Evolutionary conservation across 2,888 invertebrate genomes (phyloP), one percentile per base, ranked within the genome.

Genomic region (Erebia epiphron): DNA sequence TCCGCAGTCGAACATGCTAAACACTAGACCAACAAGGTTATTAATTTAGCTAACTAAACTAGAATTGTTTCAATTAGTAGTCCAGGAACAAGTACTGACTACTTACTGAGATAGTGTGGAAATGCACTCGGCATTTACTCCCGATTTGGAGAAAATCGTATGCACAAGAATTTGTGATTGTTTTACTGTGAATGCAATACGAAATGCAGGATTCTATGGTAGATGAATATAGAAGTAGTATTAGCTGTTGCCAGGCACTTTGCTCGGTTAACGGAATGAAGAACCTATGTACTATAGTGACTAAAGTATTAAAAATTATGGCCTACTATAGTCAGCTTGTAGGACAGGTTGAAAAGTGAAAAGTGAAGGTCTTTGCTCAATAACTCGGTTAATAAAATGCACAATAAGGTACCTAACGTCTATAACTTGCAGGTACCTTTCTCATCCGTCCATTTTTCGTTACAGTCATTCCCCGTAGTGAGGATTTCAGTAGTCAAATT

Each of bases 131-230:
- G 35, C 61, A 68, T 67, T 74, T 61, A 43, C 54, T 61, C 68
- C 69, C 65, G 49, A 67, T 69, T 67, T 61, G 72, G 72, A 67
- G 67, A 63, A 70, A 74, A 67, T 60, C 67, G 71, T 68, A 72
- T 72, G 73, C 71, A 52, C 56, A 66, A 67, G 69, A 64, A 72
- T 70, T 64, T 64, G 65, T 35, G 68, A 60, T 65, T 46, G 61
- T 62, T 68, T 60, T 63, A 66, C 52, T 57, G 65, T 54, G 73
- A 71, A 68, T 71, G 64, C 60, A 68, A 68, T 68, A 60, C 60
- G 18, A 41, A n/a, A 35, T 52, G 54, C 41, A 8, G 52, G 35
- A 64, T 35, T 64, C 52, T 52, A 52, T 52, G 52, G 35, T 11
- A 52, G 62, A 62, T 64, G 52, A 52, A 64, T 64, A 11, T 35